phyloP scores from a whole-genome alignment of 2,797 vertebrate species.

The Dendrocincla fuliginosa region DNA sequence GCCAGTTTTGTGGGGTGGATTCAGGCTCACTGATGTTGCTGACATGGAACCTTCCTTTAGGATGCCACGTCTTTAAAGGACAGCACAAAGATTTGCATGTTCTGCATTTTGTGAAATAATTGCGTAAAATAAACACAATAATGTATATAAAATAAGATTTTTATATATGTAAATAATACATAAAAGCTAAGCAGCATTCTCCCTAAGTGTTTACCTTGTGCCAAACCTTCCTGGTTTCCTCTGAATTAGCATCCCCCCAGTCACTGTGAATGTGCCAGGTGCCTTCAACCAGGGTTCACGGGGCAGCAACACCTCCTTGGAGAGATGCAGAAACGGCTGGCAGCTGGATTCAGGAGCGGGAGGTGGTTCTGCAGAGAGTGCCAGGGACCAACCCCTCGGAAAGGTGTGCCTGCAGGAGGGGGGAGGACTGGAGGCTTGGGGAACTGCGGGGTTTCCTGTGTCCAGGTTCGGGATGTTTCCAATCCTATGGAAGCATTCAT shows the following conservation, averaged over 20 bases:
- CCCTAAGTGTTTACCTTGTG: neutral
- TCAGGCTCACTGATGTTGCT: neutral
- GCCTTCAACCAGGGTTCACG: neutral
- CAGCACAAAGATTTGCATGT: neutral
- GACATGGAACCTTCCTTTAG: neutral
- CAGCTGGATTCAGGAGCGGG: neutral
- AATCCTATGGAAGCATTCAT: neutral
- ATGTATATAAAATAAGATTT: neutral
- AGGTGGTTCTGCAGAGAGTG: neutral
- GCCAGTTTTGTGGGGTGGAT: neutral
- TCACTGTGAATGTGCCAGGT: neutral
- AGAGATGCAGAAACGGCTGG: neutral
- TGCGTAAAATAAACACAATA: neutral
- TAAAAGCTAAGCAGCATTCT: neutral
- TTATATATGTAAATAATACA: neutral
- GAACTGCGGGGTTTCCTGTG: neutral
- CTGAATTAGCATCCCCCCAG: neutral
- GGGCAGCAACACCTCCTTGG: neutral
- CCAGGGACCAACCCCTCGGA: neutral
- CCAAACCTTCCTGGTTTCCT: neutral
- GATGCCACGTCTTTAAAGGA: neutral
- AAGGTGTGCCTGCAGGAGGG: rapidly evolving
- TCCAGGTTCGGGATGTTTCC: neutral
- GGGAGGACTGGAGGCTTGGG: neutral
- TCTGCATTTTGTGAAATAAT: neutral